A percentile compares a stretch with the other conserved stretches of the same genome.
Evolutionary conservation across 2,797 vertebrate species (phyloP).

Genomic region (Varecia variegata): DNA sequence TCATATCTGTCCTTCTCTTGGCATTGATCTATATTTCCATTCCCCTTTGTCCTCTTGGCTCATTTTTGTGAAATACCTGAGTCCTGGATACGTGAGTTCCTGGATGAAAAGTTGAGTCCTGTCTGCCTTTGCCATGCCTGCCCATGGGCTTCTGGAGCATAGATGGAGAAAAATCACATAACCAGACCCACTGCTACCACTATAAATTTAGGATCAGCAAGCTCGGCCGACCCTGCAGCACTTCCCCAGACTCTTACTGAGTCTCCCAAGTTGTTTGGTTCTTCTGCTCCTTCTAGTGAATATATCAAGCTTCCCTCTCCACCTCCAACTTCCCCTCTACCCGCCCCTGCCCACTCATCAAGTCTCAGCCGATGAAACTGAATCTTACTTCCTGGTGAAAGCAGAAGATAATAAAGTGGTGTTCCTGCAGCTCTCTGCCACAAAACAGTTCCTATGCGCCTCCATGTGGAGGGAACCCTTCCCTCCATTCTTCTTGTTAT

Average conservation of each 20-base stretch:
- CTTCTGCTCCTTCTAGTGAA: neutral
- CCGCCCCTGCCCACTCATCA: neutral
- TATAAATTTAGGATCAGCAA: neutral
- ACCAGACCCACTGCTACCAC: neutral
- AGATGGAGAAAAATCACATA: neutral
- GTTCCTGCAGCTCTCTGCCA: neutral
- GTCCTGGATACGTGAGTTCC: neutral
- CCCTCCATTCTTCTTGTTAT: neutral
- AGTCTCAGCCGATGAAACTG: neutral
- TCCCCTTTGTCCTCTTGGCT: neutral
- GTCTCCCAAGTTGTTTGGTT: neutral
- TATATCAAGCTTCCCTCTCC: neutral
- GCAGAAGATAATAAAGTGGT: neutral
- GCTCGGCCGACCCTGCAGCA: neutral
- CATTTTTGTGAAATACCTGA: neutral
- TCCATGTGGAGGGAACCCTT: neutral
- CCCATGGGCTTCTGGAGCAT: neutral
- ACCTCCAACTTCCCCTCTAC: neutral
- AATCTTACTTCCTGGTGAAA: neutral
- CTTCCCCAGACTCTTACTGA: neutral
- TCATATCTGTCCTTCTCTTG: neutral
- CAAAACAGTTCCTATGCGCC: neutral
- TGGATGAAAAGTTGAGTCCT: neutral
- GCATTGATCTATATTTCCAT: neutral
- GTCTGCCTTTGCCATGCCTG: neutral